These are phyloP conservation scores for Hoplias malabaricus DNA, from an alignment of 2,113 vertebrate species.

Conservation along the genomic window DNA sequence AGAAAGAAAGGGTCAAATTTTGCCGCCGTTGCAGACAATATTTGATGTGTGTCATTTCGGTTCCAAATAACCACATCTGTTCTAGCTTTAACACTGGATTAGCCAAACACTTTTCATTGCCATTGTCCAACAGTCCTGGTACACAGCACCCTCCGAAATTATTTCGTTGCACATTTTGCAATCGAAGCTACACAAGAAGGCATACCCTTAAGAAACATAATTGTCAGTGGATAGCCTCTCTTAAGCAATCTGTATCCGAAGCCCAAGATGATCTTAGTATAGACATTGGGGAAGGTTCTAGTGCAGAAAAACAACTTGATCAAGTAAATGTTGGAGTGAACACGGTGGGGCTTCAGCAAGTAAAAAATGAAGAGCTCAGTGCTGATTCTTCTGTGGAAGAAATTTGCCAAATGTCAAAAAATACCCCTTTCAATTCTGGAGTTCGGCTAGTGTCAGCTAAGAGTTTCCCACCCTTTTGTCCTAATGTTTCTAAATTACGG, in stretches of 20 bases:
- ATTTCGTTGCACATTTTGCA: conserved; percentile 71
- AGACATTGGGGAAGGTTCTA: not conserved
- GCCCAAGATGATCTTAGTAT: not conserved
- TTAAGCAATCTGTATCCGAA: not conserved
- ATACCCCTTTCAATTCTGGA: conserved; percentile 34
- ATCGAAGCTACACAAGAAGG: conserved; percentile 70
- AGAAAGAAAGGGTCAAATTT: conserved; percentile 74
- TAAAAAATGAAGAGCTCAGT: conserved; percentile 62
- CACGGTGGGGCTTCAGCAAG: conserved; percentile 49
- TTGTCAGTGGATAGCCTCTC: conserved; percentile 58
- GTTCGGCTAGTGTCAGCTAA: conserved; percentile 54
- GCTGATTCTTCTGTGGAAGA: conserved; percentile 10
- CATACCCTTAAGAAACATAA: conserved; percentile 74
- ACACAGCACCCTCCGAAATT: conserved; percentile 41
- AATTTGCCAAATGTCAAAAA: not conserved
- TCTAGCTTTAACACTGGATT: conserved; percentile 23
- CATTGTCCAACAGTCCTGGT: not conserved
- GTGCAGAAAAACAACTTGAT: not conserved
- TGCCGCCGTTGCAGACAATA: conserved; percentile 72
- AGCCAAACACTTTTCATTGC: conserved; percentile 28
- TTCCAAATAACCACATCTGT: conserved; percentile 69
- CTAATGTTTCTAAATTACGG: conserved; percentile 37
- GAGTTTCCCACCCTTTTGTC: conserved; percentile 54
- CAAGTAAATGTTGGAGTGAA: conserved; percentile 57
- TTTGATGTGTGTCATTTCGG: conserved; percentile 66